Base-by-base conservation (phyloP, 2,113 vertebrate species). In the Spilogale gracilis region DNA sequence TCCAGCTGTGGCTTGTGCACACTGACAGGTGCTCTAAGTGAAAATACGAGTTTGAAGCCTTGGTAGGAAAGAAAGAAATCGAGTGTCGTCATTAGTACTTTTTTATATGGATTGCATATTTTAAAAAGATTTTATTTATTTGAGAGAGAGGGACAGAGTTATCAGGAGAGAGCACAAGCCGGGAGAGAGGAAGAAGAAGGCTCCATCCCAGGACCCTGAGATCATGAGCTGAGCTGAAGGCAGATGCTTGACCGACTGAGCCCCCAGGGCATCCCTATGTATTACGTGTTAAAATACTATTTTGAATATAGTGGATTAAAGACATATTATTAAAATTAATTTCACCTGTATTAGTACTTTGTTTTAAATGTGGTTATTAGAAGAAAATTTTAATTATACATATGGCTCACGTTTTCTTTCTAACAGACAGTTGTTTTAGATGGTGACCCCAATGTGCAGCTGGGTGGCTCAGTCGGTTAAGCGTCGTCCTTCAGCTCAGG, bases 311-410 rank as follows among this genome's bases (percentile, higher is more conserved):
- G 30, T 13, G 5, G 56, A 20, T 86, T 76, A 89, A 82, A 91
- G 89, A 89, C 67, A 76, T 79, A 84, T 90, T 81, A 89, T 78
- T 54, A 60, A 95, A 82, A 73, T 85, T 69, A 78, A 84, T 86
- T 79, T 73, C 74, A 32, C 38, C 7, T 69, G 9, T 67, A 54
- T 87, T 94, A 30, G 67, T 90, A n/a, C 38, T 78, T 89, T 92
- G 71, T 89, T 61, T 6, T 9, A 69, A 89, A 43, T 10, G 2
- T 43, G 27, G n/a, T 11, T 48, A 65, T 58, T 58, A 82, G 67
- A 94, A 80, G 73, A 60, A 80, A 73, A 27, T 60, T 86, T 3
- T 50, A 87, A 52, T 90, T 82, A 21, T 30, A 6, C 74, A n/a
- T 43, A 50, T 6, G 65, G 9, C 65, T 92, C 84, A 50, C 17